These are phyloP conservation scores for Anableps anableps DNA, from an alignment of 2,797 vertebrate species.

Conservation along the genomic window DNA sequence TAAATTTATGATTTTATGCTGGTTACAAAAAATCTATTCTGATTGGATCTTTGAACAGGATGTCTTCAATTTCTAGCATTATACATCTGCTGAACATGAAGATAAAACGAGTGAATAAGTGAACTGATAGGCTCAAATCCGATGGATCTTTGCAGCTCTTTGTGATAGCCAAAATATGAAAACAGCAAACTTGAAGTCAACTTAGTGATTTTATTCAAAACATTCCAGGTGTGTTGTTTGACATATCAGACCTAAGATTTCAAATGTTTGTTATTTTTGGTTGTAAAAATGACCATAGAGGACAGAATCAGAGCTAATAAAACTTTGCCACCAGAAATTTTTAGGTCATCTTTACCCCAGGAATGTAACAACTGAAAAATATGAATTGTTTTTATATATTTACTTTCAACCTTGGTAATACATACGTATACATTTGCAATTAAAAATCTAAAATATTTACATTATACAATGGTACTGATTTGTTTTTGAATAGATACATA, in stretches of 20 bases:
- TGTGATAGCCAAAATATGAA: neutral
- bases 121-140: neutral
- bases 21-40: neutral
- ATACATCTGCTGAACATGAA: neutral
- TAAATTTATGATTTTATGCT: neutral
- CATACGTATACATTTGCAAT: neutral
- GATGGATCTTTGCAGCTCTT: neutral
- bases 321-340: neutral
- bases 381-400: neutral
- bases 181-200: neutral
- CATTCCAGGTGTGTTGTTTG: neutral
- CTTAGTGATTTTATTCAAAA: neutral
- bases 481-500: neutral
- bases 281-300: neutral
- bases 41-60: neutral
- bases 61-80: neutral
- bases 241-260: neutral
- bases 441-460: neutral
- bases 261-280: neutral
- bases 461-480: too few species aligned
- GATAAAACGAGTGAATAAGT: neutral
- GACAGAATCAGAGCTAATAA: neutral
- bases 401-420: neutral
- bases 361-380: neutral
- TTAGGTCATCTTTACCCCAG: neutral